Evolutionary conservation across 2,888 invertebrate species (phyloP).

Genomic region (Eledona agricola): DNA sequence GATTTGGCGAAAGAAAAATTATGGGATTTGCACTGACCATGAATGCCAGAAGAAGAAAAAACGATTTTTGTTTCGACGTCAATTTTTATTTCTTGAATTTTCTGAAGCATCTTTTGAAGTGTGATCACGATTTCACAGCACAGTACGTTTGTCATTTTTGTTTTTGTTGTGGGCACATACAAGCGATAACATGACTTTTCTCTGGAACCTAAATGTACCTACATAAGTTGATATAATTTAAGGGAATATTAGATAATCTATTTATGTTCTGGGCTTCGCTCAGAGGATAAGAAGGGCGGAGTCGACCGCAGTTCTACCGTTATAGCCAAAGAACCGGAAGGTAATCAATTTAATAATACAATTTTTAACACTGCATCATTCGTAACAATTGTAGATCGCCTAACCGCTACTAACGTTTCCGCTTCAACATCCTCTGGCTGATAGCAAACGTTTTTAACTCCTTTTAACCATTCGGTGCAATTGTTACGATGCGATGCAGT

Average conservation of each 20-base stretch:
- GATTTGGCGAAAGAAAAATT: too few relatives aligned
- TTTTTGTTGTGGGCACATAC: constrained; percentile 32
- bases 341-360: constrained; percentile 64
- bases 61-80: too few relatives aligned
- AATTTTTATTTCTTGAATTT: too few relatives aligned
- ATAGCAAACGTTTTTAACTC: too few relatives aligned
- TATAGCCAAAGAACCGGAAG: constrained; percentile 93
- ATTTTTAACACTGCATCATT: constrained; percentile 43
- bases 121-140: constrained; percentile 21
- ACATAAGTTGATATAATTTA: constrained; percentile 31
- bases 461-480: not conserved
- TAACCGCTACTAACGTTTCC: too few relatives aligned
- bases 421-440: too few relatives aligned
- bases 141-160: constrained; percentile 21
- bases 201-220: constrained; percentile 31
- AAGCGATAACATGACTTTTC: too few relatives aligned
- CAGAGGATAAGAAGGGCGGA: constrained; percentile 91
- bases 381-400: constrained; percentile 43
- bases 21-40: too few relatives aligned
- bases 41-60: too few relatives aligned
- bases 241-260: constrained; percentile 60
- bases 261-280: constrained; percentile 67
- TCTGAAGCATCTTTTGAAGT: constrained; percentile 26
- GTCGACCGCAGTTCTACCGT: constrained; percentile 94
- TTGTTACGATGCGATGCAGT: constrained; percentile 31